These are phyloP conservation scores for Calidris pugnax DNA, from an alignment of 2,113 vertebrate genomes.

Conservation along the genomic window DNA sequence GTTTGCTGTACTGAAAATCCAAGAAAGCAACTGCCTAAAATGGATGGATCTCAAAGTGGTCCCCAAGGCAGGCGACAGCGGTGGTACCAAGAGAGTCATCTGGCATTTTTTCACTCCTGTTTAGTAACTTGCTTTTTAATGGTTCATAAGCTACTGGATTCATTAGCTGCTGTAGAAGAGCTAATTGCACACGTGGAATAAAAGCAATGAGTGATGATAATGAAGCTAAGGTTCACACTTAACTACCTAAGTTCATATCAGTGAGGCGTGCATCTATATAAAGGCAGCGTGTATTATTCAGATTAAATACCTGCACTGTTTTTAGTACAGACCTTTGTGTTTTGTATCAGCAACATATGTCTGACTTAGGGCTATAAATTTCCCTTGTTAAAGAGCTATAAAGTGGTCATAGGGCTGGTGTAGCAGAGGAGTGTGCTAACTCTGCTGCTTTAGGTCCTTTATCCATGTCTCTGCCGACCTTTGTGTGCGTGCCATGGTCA, in stretches of 20 bases:
- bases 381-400: not conserved
- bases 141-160: constrained; percentile 18
- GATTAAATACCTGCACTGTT: constrained; percentile 6
- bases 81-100: not conserved
- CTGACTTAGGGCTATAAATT: not conserved
- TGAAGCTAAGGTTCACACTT: not conserved
- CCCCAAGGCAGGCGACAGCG: not conserved
- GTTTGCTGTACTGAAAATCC: not conserved
- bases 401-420: not conserved
- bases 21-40: not conserved
- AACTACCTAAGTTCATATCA: not conserved
- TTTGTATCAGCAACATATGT: constrained; percentile 31
- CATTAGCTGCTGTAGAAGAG: constrained; percentile 30
- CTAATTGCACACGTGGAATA: not conserved
- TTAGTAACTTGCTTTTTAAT: constrained; percentile 5
- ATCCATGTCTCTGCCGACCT: not conserved
- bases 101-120: not conserved
- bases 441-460: not conserved
- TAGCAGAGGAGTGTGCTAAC: not conserved
- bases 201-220: constrained; percentile 37
- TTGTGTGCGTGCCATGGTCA: not conserved
- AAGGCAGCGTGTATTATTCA: not conserved
- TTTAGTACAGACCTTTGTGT: not conserved
- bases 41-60: not conserved
- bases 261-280: not conserved